phyloP scores from a whole-genome alignment of 2,797 vertebrate species.

The Cyprinella venusta region DNA sequence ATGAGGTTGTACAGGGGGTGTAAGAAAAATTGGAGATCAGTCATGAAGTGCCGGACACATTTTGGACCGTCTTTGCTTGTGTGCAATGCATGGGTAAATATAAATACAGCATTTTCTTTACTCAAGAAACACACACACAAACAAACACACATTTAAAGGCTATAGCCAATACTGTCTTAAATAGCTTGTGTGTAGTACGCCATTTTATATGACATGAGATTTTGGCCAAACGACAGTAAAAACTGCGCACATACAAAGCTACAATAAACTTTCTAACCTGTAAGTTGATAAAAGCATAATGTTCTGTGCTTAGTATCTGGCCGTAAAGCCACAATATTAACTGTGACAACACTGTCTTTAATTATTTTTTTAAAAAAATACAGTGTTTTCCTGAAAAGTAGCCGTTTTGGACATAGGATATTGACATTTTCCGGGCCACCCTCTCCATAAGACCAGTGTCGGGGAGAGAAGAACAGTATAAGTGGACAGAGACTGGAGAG shows the following conservation, averaged over 20 bases:
- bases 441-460: constrained; percentile 65
- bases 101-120: background rate
- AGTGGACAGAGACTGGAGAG: constrained; percentile 31
- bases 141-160: too few species aligned
- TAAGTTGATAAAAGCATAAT: background rate
- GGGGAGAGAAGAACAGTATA: constrained; percentile 57
- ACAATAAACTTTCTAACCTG: background rate
- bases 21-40: background rate
- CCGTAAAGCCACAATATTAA: background rate
- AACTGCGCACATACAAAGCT: background rate
- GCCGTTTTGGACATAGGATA: constrained; percentile 50
- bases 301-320: background rate
- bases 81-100: background rate
- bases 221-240: background rate
- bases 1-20: constrained; percentile 67
- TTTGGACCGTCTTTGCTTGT: background rate
- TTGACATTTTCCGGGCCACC: constrained; percentile 72
- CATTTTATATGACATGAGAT: background rate
- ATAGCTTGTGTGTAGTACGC: too few species aligned
- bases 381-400: background rate
- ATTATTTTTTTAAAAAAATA: background rate
- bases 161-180: background rate
- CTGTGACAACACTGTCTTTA: background rate
- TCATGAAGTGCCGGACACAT: background rate
- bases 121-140: too few species aligned